Percentiles rank a stretch among this genome's conserved stretches.
Conservation (phyloP, 2,797 vertebrate species). For the Danio tinwini region DNA sequence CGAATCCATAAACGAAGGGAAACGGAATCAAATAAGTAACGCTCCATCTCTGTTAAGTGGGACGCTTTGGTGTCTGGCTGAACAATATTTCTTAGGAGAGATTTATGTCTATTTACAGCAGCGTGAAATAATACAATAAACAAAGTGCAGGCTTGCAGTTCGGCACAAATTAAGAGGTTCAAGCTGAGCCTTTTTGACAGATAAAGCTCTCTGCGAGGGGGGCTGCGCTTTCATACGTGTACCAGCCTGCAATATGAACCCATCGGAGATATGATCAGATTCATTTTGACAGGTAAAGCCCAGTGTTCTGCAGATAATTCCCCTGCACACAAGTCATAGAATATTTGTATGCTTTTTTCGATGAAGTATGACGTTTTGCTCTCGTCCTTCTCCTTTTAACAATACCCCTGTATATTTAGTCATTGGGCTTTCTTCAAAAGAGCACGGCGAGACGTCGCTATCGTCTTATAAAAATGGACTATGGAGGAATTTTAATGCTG, state of each 20-base stretch:
- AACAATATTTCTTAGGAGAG: constrained; percentile 75
- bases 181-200: constrained; percentile 51
- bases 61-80: constrained; percentile 77
- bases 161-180: constrained; percentile 49
- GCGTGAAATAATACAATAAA: constrained; percentile 76
- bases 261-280: constrained; percentile 48
- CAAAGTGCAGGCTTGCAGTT: constrained; percentile 37
- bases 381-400: constrained; percentile 44
- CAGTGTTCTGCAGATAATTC: constrained; percentile 75
- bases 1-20: constrained; percentile 82
- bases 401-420: constrained; percentile 68
- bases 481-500: constrained; percentile 72
- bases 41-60: constrained; percentile 72
- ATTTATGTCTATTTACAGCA: constrained; percentile 81
- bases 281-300: constrained; percentile 77
- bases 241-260: constrained; percentile 50
- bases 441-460: constrained; percentile 74
- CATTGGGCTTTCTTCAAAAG: constrained; percentile 76
- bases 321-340: constrained; percentile 66
- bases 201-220: constrained; percentile 45
- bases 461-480: constrained; percentile 65
- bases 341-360: constrained; percentile 71
- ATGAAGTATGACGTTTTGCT: constrained; percentile 35
- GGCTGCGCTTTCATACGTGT: constrained; percentile 46
- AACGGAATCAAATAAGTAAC: constrained; percentile 79